Evolutionary conservation across 1,140 invertebrate genomes (phyloP).

Genomic region (Hypothenemus hampei): DNA sequence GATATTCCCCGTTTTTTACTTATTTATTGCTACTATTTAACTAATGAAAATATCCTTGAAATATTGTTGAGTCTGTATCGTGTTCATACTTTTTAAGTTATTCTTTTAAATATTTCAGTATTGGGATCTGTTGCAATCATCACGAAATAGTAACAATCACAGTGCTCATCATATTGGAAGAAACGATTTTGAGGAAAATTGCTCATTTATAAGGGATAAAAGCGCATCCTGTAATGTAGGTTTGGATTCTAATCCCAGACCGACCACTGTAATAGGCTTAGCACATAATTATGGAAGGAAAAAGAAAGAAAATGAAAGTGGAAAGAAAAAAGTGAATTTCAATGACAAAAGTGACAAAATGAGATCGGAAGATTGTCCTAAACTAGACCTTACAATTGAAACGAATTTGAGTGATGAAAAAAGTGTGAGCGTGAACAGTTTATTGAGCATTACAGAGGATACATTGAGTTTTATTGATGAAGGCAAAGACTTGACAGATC

Average conservation of each 20-base stretch:
- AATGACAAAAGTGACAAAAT: slow-evolving; percentile 34
- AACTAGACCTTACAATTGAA: slow-evolving; percentile 13
- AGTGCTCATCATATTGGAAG: slow-evolving; percentile 44
- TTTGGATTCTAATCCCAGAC: slow-evolving; percentile 58
- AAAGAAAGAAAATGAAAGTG: slow-evolving; percentile 22
- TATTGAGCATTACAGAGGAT: slow-evolving; percentile 39
- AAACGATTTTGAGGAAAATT: slow-evolving; percentile 43
- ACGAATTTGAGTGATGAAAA: slow-evolving; percentile 39
- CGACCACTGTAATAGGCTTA: slow-evolving; percentile 58
- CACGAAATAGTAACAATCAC: slow-evolving; percentile 48
- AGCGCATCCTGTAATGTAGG: slow-evolving; percentile 67
- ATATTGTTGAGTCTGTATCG: too few species aligned
- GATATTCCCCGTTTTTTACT: slow-evolving; percentile 8
- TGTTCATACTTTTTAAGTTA: too few species aligned
- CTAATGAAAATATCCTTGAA: slow-evolving; percentile 6
- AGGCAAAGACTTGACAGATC: slow-evolving; percentile 41
- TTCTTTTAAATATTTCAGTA: too few species aligned
- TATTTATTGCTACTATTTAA: slow-evolving; percentile 9
- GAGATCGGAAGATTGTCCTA: slow-evolving; percentile 20
- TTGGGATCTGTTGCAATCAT: slow-evolving; percentile 61
- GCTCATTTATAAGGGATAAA: slow-evolving; percentile 55
- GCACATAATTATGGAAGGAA: slow-evolving; percentile 26
- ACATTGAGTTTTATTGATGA: slow-evolving; percentile 44
- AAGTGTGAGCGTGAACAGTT: slow-evolving; percentile 42
- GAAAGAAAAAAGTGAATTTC: slow-evolving; percentile 42